Base-by-base conservation (phyloP, 2,888 invertebrate genomes). In the Phortica okadai region DNA sequence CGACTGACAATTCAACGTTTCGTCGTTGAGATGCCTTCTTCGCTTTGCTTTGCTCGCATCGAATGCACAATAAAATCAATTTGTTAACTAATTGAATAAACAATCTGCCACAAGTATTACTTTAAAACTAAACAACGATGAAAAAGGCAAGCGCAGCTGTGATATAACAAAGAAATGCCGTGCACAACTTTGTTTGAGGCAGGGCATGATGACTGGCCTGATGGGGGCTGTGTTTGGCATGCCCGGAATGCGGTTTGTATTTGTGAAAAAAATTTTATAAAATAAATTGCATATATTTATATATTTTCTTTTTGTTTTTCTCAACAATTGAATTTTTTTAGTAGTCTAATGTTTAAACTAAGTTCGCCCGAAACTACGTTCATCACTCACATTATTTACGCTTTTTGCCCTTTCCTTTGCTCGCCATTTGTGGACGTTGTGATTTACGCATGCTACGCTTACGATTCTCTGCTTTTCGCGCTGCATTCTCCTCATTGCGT, bases 401-500 rank as follows among this genome's bases (percentile, higher is more conserved):
- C 41, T 70, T 50, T 50, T 77, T 78, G 50, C 69, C 77, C 76
- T 79, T 80, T 54, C 74, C 66, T 54, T 78, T 75, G 50, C 75
- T 76, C n/a, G 74, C 44, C 44, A 78, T 79, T 66, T 80, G 80
- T 8, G 84, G 81, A 42, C 83, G 81, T 73, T 90, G 90, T 72
- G 75, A 87, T 77, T 89, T 90, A 6, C 90, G 86, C 87, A 86
- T 90, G 80, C 89, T 92, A 7, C 88, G 91, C 82, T 92, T 92
- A 1, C 92, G 87, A 67, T 87, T 89, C 73, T 86, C 89, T 58
- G 92, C 91, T 84, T 93, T 93, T 76, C 90, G 91, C 14, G 90
- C 88, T 74, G 84, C 81, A 79, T 91, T 91, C 0, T 90, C 92
- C 82, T 93, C 92, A 83, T 94, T 92, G 83, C 95, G 94, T 79